Evolutionary conservation across 1,140 invertebrate genomes (phyloP), one percentile per base, ranked within the genome.

Genomic region (Teleopsis dalmanni): DNA sequence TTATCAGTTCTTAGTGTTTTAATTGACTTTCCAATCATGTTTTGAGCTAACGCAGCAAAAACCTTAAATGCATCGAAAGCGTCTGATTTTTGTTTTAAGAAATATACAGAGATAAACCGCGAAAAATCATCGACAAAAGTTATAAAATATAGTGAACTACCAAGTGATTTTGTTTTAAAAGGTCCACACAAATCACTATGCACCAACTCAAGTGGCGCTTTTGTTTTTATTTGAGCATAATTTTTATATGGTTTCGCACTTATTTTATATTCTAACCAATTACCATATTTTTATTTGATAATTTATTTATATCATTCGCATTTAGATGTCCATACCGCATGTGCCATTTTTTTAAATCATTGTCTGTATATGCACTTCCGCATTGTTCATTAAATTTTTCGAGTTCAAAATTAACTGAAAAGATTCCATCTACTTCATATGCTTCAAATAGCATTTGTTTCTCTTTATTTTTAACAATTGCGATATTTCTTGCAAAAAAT

Each of bases 181-280:
- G 35, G 35, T 7, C 35, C 35, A 37, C 35, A 37, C 8, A 37
- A n/a, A 14, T 37, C 35, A 6, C 7, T 37, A 14, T 37, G 35
- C 8, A 37, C 18, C 18, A 37, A 14, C 14, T 37, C 37, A 14
- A 40, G 22, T 19, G 22, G 16, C 13, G 16, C n/a, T 19, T 40
- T 13, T 8, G 19, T 40, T 8, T 14, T 19, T 13, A 25, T 21
- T 6, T 40, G 11, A 7, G 16, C 13, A 29, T 46, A 46, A 16
- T n/a, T 46, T 46, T 46, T 46, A 19, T 35, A 36, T 36, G 44
- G 33, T n/a, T 14, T 25, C 16, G 21, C n/a, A 22, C 8, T 7
- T 36, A 46, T 46, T 46, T 46, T 35, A 26, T 23, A 35, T 14
- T 25, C 33, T 19, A 23, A n/a, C n/a, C n/a, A n/a, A n/a, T n/a